phyloP scores from a whole-genome alignment of 1,140 invertebrate genomes.

The Zaprionus ghesquierei region DNA sequence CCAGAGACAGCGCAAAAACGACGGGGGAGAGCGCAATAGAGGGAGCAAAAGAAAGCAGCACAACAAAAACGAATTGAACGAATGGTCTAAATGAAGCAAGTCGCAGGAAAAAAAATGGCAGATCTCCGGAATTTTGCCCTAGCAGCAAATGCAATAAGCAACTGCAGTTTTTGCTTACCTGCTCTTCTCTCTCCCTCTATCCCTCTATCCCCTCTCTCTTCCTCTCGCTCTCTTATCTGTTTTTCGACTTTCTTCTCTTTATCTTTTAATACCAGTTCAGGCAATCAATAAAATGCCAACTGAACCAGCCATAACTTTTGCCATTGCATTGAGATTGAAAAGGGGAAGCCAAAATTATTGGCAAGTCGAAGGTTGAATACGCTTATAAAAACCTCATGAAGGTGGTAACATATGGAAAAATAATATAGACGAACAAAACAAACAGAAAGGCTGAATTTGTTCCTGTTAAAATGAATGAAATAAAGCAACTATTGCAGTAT shows the following conservation, averaged over 20 bases:
- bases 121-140: not conserved
- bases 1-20: not conserved
- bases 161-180: not conserved
- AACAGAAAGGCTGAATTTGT: no score
- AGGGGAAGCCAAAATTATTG: not conserved
- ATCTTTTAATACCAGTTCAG: conserved; percentile 23
- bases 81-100: conserved; percentile 13
- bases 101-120: not conserved
- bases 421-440: no score
- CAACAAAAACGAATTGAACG: conserved; percentile 22
- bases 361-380: not conserved
- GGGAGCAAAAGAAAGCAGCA: not conserved
- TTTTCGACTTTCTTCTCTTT: not conserved
- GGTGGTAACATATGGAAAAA: not conserved
- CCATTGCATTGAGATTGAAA: conserved; percentile 2
- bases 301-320: conserved; percentile 36
- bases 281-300: conserved; percentile 38
- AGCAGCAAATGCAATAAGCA: conserved; percentile 5
- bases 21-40: not conserved
- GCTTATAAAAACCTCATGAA: not conserved
- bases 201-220: not conserved
- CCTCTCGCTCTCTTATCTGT: no score
- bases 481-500: no score
- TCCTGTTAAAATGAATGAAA: no score
- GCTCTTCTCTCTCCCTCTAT: not conserved